Percentiles rank a stretch among this genome's conserved stretches.
Evolutionary conservation across 2,113 vertebrate genomes (phyloP).

Genomic region (Orcinus orca): DNA sequence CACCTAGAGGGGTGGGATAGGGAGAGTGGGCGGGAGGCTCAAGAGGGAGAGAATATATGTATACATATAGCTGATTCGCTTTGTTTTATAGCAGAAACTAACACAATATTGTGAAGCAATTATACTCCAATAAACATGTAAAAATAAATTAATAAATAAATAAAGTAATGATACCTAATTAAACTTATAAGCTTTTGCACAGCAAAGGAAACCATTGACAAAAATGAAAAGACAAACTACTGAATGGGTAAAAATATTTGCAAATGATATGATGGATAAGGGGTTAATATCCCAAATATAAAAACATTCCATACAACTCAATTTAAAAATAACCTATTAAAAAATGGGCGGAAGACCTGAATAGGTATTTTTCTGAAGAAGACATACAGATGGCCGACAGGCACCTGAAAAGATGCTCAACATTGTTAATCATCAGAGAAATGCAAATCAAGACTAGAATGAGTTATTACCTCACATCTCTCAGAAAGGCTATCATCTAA

Average conservation of each 20-base stretch:
- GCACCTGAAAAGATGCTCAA: background rate
- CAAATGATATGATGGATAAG: background rate
- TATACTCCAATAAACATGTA: no score
- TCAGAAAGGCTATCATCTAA: background rate
- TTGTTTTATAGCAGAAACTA: no score
- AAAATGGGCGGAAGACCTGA: background rate
- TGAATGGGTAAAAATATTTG: background rate
- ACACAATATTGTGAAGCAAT: no score
- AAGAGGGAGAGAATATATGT: no score
- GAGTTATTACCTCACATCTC: background rate
- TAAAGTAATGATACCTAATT: background rate
- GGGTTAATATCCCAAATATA: background rate
- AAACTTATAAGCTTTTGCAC: background rate
- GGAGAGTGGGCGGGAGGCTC: no score
- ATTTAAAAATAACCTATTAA: background rate
- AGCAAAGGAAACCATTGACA: background rate
- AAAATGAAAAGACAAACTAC: background rate
- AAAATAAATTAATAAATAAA: background rate
- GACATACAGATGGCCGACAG: background rate
- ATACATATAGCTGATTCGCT: no score
- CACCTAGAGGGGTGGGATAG: no score
- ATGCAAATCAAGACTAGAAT: background rate
- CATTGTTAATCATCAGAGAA: background rate
- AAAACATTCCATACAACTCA: background rate
- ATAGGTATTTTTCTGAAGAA: background rate